Evolutionary conservation across 2,888 invertebrate species (phyloP), one percentile per base, ranked within the genome.

Genomic region (Exephanes ischioxanthus): DNA sequence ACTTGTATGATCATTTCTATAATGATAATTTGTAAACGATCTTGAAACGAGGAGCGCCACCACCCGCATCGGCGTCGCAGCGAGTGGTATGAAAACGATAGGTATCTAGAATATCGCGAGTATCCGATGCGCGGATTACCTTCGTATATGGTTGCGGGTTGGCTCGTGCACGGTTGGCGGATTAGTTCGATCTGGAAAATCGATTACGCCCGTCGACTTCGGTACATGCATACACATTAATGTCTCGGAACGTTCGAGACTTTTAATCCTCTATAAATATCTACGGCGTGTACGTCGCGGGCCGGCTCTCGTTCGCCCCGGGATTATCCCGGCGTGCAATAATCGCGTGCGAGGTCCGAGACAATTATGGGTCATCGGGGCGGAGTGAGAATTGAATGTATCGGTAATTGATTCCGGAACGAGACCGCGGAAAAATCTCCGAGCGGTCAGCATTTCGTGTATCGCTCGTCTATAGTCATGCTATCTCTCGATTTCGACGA

Each of bases 151-250:
- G 63, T 63, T 51, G 58, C 48, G 63, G 63, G 55, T 16, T 55
- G 51, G 63, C 76, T 80, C 73, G 55, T 53, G 55, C 63, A 71
- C 37, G 16, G 48, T 30, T n/a, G 41, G 41, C 41, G 48, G 48
- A 68, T 67, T 58, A 53, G 58, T 76, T 70, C 48, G 85, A 82
- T 85, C 75, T 71, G 78, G 75, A 79, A 85, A 85, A 82, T 82
- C 85, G 79, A 85, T 85, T 85, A 82, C 75, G 37, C 19, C 51
- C 55, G 26, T 68, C 51, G 61, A 75, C 73, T 63, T 70, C 70
- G 70, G 51, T 70, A 33, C 30, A 30, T 51, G 51, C 16, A 70
- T 51, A 30, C 51, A 26, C 33, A 53, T 71, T 71, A 48, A 48
- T 48, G 45, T 48, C 45, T 48, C 45, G 61, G 33, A 55, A 22